phyloP scores from a whole-genome alignment of 2,888 invertebrate species.

The Thalpophila matura region DNA sequence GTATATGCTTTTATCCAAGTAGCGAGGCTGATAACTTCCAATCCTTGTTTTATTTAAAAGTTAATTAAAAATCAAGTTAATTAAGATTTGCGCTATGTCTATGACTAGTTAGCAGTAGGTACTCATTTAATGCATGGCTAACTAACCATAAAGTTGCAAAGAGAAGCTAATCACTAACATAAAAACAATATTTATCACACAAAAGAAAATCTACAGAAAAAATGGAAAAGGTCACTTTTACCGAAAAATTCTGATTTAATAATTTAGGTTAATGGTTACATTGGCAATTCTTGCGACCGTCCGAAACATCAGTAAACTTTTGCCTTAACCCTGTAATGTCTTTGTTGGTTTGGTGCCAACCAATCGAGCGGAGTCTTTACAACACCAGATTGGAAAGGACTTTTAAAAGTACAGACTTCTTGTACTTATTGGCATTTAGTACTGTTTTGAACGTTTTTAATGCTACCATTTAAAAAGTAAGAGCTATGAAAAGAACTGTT shows the following conservation, averaged over 20 bases:
- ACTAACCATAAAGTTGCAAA: too few relatives aligned
- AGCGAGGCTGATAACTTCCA: too few relatives aligned
- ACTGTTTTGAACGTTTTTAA: slow-evolving; percentile 11
- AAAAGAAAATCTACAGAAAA: neutral
- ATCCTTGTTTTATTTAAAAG: too few relatives aligned
- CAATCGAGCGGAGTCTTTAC: slow-evolving; percentile 39
- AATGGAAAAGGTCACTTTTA: neutral
- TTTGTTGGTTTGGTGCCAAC: slow-evolving; percentile 55
- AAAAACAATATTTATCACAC: too few relatives aligned
- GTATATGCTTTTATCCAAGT: too few relatives aligned
- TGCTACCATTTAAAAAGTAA: too few relatives aligned
- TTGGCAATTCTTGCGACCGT: slow-evolving; percentile 43
- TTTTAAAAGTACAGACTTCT: slow-evolving; percentile 32
- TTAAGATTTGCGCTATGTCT: too few relatives aligned
- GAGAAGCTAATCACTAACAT: too few relatives aligned
- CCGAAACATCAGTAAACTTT: slow-evolving; percentile 37
- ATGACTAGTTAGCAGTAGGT: too few relatives aligned
- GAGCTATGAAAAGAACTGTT: too few relatives aligned
- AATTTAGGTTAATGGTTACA: slow-evolving; percentile 47
- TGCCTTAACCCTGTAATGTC: slow-evolving; percentile 45
- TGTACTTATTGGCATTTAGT: slow-evolving; percentile 42
- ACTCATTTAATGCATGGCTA: too few relatives aligned
- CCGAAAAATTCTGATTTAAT: slow-evolving; percentile 21
- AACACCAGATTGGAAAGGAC: slow-evolving; percentile 26
- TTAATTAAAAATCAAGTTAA: too few relatives aligned